phyloP scores from a whole-genome alignment of 2,113 vertebrate species.

The Thamnaconus septentrionalis region DNA sequence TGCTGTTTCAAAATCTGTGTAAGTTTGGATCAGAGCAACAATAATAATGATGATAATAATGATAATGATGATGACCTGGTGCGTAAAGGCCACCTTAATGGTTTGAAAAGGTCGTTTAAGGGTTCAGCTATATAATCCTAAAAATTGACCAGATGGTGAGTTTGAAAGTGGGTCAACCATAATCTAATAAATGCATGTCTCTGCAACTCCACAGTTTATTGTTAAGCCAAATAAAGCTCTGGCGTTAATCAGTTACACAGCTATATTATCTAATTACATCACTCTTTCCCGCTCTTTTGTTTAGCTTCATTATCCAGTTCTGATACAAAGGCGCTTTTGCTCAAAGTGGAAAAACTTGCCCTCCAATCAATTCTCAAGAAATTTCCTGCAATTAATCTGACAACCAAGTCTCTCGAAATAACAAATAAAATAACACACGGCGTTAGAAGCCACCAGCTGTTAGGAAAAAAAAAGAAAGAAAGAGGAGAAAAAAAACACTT shows the following conservation, averaged over 20 bases:
- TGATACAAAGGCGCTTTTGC: slow-evolving; percentile 21
- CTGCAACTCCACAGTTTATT: not conserved
- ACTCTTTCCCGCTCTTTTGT: slow-evolving; percentile 3
- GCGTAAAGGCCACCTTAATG: too few species aligned
- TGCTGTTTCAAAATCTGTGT: too few species aligned
- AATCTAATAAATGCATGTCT: slow-evolving; percentile 15
- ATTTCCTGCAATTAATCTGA: slow-evolving; percentile 40
- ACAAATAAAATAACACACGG: not conserved
- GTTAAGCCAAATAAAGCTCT: not conserved
- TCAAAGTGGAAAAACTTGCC: slow-evolving; percentile 28
- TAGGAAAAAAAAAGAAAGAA: slow-evolving; percentile 4
- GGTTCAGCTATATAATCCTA: too few species aligned
- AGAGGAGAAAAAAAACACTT: not conserved
- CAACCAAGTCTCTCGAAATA: slow-evolving; percentile 3
- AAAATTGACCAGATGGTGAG: slow-evolving; percentile 2
- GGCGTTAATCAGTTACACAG: slow-evolving; percentile 30
- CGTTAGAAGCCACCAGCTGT: slow-evolving; percentile 29
- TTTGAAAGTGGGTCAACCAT: slow-evolving; percentile 30
- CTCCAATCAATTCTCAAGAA: slow-evolving; percentile 42
- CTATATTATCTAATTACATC: slow-evolving; percentile 38
- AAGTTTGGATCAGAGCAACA: too few species aligned
- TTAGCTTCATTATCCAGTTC: slow-evolving; percentile 28
- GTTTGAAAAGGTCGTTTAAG: too few species aligned
- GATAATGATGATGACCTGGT: too few species aligned
- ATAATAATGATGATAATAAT: too few species aligned